Percentiles rank a stretch among this genome's conserved stretches.
phyloP scores from a whole-genome alignment of 2,113 vertebrate genomes.

The Aegithalos caudatus region DNA sequence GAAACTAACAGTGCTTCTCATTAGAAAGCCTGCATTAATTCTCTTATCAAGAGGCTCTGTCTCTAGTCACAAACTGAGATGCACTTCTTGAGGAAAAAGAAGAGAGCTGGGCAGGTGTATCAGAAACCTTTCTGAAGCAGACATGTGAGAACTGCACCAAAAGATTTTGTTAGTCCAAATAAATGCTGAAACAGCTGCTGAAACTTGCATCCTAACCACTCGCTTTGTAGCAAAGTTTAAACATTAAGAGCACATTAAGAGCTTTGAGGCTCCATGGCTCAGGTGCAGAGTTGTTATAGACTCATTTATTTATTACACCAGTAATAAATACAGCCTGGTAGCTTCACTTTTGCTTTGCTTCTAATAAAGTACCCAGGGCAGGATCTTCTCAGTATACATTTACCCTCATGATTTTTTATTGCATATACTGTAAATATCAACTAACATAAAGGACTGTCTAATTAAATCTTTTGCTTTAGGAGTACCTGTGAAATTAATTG shows the following conservation, averaged over 20 bases:
- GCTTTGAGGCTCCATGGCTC: neutral
- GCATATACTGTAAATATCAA: neutral
- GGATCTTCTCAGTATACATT: neutral
- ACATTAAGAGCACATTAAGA: neutral
- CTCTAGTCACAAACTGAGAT: neutral
- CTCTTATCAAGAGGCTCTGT: neutral
- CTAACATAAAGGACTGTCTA: neutral
- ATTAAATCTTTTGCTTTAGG: constrained; percentile 20
- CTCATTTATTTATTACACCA: neutral
- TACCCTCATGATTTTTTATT: neutral
- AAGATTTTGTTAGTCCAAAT: neutral
- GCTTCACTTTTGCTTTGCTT: neutral
- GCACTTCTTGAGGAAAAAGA: neutral
- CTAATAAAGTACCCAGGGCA: neutral
- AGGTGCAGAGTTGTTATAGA: neutral
- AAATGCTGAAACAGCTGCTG: neutral
- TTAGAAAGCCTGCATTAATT: neutral
- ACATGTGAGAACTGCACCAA: neutral
- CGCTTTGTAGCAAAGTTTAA: neutral
- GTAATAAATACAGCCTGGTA: neutral
- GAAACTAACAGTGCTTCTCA: neutral
- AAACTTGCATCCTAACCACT: neutral
- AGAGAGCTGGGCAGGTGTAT: neutral
- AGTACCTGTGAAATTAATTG: constrained; percentile 11
- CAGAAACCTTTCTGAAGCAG: neutral